phyloP scores from a whole-genome alignment of 1,140 invertebrate species.

The Drosophila fuyamai region DNA sequence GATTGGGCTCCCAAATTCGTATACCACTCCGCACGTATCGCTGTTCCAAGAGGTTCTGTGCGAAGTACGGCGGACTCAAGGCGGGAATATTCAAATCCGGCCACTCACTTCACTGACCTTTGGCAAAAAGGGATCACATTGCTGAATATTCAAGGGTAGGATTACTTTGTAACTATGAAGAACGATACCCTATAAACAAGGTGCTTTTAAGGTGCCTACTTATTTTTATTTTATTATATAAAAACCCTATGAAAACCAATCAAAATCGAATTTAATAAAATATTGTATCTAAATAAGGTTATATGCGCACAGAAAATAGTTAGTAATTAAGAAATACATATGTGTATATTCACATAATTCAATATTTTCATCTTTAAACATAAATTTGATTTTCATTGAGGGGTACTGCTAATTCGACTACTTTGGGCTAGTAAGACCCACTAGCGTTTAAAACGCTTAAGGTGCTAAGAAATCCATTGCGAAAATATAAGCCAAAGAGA shows the following conservation, averaged over 20 bases:
- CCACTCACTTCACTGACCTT: slow-evolving; percentile 1
- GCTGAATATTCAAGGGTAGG: slow-evolving; percentile 53
- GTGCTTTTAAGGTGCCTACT: neutral
- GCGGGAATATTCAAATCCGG: slow-evolving; percentile 29
- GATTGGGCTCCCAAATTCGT: neutral
- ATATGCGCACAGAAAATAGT: too few relatives aligned
- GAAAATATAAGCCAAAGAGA: neutral
- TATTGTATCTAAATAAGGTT: too few relatives aligned
- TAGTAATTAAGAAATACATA: too few relatives aligned
- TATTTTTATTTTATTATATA: too few relatives aligned
- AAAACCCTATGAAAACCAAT: too few relatives aligned
- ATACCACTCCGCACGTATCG: slow-evolving; percentile 18
- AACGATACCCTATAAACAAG: slow-evolving; percentile 2
- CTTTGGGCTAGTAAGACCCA: neutral
- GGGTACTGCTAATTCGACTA: neutral
- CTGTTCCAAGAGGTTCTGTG: slow-evolving; percentile 43
- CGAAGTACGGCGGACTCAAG: slow-evolving; percentile 17
- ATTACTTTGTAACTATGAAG: neutral
- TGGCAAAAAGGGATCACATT: slow-evolving; percentile 23
- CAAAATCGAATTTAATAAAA: too few relatives aligned
- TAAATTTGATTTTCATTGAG: neutral
- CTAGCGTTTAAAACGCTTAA: slow-evolving; percentile 2
- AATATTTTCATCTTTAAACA: too few relatives aligned
- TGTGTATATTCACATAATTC: too few relatives aligned
- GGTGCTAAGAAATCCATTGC: slow-evolving; percentile 4